phyloP scores from a whole-genome alignment of 2,797 vertebrate genomes.

The Cheracebus regulus region DNA sequence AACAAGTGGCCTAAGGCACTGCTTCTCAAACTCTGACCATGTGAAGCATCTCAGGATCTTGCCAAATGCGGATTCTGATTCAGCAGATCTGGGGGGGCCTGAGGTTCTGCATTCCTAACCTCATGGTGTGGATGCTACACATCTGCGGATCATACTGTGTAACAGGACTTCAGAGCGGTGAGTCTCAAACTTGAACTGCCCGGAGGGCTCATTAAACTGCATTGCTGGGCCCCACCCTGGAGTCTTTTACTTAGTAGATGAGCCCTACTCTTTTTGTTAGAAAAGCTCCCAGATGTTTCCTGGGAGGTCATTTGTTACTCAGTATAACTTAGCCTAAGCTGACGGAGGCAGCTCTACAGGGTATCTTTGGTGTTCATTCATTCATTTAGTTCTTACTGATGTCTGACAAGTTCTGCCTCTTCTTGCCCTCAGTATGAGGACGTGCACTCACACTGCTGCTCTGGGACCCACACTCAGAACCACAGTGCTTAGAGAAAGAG shows the following conservation, averaged over 20 bases:
- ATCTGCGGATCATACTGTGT: background rate
- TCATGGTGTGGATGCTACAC: background rate
- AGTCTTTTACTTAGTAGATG: background rate
- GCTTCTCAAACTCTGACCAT: background rate
- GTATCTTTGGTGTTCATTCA: background rate
- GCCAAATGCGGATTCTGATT: background rate
- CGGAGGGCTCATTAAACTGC: background rate
- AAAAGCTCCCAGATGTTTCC: background rate
- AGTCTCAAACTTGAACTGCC: background rate
- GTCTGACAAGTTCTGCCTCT: background rate
- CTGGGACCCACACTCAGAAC: background rate
- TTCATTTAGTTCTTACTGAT: background rate
- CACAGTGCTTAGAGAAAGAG: background rate
- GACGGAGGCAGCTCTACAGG: background rate
- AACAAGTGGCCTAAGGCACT: background rate
- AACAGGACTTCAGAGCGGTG: background rate
- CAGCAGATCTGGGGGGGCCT: background rate
- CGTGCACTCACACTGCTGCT: background rate
- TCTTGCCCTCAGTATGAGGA: background rate
- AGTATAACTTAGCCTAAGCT: background rate
- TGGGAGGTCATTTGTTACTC: background rate
- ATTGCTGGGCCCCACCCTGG: background rate
- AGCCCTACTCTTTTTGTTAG: background rate
- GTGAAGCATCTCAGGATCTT: background rate
- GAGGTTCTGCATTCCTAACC: background rate